Percentiles rank a stretch among this genome's conserved stretches.
Conservation (phyloP, 2,113 vertebrate genomes). For the Potamarius usumacintae region DNA sequence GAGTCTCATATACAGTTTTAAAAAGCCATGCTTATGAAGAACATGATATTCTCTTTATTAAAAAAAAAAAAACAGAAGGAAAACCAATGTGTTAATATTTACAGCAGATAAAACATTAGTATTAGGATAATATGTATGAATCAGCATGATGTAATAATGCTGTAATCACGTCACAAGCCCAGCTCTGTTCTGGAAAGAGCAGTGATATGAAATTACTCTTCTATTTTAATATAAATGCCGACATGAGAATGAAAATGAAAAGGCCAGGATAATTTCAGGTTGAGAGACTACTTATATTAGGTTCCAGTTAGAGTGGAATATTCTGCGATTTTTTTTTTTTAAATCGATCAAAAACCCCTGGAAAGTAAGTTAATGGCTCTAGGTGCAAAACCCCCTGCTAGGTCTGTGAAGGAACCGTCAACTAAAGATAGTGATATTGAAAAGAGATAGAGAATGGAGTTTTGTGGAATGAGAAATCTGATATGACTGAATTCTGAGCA, state of each 20-base stretch:
- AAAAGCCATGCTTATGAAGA: background rate
- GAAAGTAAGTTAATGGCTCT: slow-evolving; percentile 17
- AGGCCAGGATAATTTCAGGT: slow-evolving; percentile 16
- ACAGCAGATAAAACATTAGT: slow-evolving; percentile 17
- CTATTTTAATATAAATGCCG: background rate
- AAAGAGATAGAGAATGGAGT: slow-evolving; percentile 40
- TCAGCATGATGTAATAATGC: slow-evolving; percentile 43
- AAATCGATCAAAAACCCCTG: slow-evolving; percentile 26
- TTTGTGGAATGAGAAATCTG: slow-evolving; percentile 39
- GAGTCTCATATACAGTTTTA: background rate
- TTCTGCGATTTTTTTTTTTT: background rate
- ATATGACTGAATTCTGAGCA: slow-evolving; percentile 50
- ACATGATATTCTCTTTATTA: background rate
- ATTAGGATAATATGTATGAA: slow-evolving; percentile 14
- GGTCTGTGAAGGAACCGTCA: slow-evolving; percentile 7
- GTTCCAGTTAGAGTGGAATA: background rate
- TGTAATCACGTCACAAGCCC: slow-evolving; percentile 39
- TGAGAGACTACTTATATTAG: slow-evolving; percentile 12
- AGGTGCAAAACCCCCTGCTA: background rate
- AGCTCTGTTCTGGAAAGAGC: background rate
- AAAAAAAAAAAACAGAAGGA: background rate
- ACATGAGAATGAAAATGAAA: slow-evolving; percentile 8
- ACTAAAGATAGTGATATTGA: slow-evolving; percentile 30
- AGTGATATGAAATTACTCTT: slow-evolving; percentile 12
- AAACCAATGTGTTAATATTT: slow-evolving; percentile 12